Percentiles rank a stretch among this genome's conserved stretches.
These are phyloP conservation scores for Polypedilum pembai DNA, from an alignment of 1,140 invertebrate species.

Conservation along the genomic window DNA sequence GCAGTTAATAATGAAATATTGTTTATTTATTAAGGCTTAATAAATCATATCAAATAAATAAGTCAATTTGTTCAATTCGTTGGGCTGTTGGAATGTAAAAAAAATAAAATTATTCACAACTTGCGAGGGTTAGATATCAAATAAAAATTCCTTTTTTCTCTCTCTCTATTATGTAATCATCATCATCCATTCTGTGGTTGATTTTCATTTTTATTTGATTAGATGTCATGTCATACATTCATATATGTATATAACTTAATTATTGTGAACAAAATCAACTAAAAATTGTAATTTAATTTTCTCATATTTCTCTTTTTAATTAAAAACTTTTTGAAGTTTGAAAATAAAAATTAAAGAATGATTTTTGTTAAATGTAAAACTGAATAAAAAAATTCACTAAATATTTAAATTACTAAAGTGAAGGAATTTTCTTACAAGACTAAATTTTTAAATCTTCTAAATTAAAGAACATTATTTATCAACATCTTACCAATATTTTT, in stretches of 20 bases:
- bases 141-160: neutral
- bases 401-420: no score
- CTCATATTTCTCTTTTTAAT: neutral
- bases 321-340: no score
- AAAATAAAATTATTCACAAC: neutral
- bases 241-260: conserved; percentile 6
- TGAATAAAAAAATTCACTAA: no score
- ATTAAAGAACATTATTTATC: no score
- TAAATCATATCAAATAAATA: conserved; percentile 28
- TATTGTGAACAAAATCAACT: neutral
- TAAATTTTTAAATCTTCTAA: no score
- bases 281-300: neutral
- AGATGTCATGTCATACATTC: neutral
- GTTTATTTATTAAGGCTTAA: conserved; percentile 28
- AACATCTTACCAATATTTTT: no score
- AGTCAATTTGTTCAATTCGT: conserved; percentile 24
- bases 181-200: neutral
- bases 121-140: neutral
- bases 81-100: conserved; percentile 9
- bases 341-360: no score
- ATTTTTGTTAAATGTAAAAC: no score
- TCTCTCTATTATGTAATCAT: neutral
- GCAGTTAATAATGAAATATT: conserved; percentile 27
- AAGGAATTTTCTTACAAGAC: no score
- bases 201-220: conserved; percentile 1